Evolutionary conservation across 2,888 invertebrate genomes (phyloP), one percentile per base, ranked within the genome.

Genomic region (Luperina testacea): DNA sequence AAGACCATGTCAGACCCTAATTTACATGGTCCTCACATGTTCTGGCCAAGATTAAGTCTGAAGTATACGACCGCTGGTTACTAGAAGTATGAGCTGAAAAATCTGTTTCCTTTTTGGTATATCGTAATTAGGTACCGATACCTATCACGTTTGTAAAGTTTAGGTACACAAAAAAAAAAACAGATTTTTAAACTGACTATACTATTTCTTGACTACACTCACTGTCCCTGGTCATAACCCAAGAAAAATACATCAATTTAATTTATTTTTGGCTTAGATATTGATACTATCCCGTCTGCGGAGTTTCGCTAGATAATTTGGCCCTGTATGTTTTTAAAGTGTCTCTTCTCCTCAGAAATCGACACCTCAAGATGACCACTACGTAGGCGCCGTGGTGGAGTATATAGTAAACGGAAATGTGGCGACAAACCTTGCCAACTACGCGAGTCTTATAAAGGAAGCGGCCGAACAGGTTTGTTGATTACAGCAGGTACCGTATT

Each of bases 381-480:
- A 98, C 89, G 95, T 96, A 13, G 98, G 97, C 0, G 98, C 97
- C 0, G 98, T 98, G 5, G 97, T 97, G 17, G 98, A 98, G 90
- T 98, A 97, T 89, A 92, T 95, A 73, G 97, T 97, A 0, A 87
- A 90, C 0, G 75, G 91, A 0, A 77, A 92, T 51, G 93, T 93
- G 1, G 90, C 91, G 11, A 87, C 85, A 0, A 95, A 97, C 85
- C 87, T 94, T 2, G 87, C 90, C 24, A 95, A 95, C 81, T 97
- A 97, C 86, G 83, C 93, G 0, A 90, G 89, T 27, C 93, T 95
- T 38, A 95, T 97, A 75, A 84, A 91, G 73, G 92, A 96, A 61
- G 97, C 97, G 1, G 93, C 94, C 13, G 89, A 88, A n/a, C 93
- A 96, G 94, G 97, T 97, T 85, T 59, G 82, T 81, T 48, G 7